phyloP scores from a whole-genome alignment of 1,140 invertebrate genomes.

The Drosophila equinoxialis region DNA sequence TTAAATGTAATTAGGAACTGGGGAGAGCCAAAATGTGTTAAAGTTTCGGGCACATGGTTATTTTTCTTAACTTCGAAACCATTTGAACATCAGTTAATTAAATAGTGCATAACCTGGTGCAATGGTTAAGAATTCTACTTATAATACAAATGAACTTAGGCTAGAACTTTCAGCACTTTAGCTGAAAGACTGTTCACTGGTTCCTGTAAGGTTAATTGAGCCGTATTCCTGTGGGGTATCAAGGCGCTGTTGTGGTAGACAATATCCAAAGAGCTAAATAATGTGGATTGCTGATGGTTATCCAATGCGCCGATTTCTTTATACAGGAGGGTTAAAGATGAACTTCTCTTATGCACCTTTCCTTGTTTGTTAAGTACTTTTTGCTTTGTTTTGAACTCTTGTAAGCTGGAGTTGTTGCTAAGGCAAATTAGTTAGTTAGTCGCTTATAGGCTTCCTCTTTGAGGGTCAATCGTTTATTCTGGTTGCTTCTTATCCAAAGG shows the following conservation, averaged over 20 bases:
- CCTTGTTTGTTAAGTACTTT: too few relatives aligned
- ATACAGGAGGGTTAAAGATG: constrained; percentile 2
- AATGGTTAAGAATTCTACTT: not conserved
- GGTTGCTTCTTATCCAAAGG: not conserved
- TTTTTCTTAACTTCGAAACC: not conserved
- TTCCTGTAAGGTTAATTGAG: constrained; percentile 29
- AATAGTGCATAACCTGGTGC: not conserved
- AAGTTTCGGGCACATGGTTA: not conserved
- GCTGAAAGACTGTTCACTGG: constrained; percentile 60
- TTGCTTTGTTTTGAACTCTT: too few relatives aligned
- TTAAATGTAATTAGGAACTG: constrained; percentile 10
- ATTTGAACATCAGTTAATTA: constrained; percentile 17
- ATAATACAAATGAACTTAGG: constrained; percentile 31
- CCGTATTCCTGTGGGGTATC: constrained; percentile 11
- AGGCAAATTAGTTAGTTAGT: not conserved
- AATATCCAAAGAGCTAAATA: constrained; percentile 3
- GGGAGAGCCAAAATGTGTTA: not conserved
- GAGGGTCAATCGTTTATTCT: not conserved
- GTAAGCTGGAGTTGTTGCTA: too few relatives aligned
- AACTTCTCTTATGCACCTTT: too few relatives aligned
- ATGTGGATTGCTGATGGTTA: not conserved
- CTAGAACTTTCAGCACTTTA: constrained; percentile 59
- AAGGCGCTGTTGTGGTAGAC: not conserved
- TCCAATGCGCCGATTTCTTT: constrained; percentile 30
- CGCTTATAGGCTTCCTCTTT: not conserved